These are phyloP conservation scores for Montifringilla adamsi DNA, from an alignment of 2,113 vertebrate genomes.

Conservation along the genomic window DNA sequence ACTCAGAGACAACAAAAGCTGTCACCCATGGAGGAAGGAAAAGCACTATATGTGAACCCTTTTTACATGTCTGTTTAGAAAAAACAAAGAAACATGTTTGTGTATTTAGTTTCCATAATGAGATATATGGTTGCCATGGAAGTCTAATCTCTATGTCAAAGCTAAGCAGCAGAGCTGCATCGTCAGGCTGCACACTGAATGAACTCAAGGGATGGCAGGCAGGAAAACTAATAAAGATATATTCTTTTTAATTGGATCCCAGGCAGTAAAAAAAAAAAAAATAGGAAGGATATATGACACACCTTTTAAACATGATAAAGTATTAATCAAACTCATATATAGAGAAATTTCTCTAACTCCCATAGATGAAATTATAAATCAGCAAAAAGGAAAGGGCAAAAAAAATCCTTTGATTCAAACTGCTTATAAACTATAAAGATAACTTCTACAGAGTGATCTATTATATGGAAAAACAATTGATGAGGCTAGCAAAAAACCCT, in stretches of 20 bases:
- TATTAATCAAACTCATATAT: neutral
- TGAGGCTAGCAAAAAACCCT: neutral
- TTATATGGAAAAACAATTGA: neutral
- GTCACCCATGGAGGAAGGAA: neutral
- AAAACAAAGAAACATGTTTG: slow-evolving; percentile 29
- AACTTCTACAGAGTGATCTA: neutral
- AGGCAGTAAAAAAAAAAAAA: neutral
- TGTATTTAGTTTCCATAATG: slow-evolving; percentile 31
- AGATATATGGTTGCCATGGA: slow-evolving; percentile 50
- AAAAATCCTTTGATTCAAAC: neutral
- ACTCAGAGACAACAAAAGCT: neutral
- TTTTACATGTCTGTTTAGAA: neutral
- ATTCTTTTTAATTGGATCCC: neutral
- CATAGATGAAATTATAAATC: neutral
- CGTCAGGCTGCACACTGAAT: neutral
- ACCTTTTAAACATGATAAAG: neutral
- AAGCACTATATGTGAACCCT: neutral
- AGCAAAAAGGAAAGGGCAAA: neutral
- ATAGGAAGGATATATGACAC: neutral
- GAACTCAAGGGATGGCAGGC: neutral
- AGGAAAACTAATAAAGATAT: neutral
- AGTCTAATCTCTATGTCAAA: slow-evolving; percentile 42
- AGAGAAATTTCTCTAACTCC: neutral
- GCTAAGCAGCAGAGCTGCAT: slow-evolving; percentile 7
- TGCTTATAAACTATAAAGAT: neutral